Evolutionary conservation across 2,888 invertebrate species (phyloP).

Genomic region (Camponotus fellah): DNA sequence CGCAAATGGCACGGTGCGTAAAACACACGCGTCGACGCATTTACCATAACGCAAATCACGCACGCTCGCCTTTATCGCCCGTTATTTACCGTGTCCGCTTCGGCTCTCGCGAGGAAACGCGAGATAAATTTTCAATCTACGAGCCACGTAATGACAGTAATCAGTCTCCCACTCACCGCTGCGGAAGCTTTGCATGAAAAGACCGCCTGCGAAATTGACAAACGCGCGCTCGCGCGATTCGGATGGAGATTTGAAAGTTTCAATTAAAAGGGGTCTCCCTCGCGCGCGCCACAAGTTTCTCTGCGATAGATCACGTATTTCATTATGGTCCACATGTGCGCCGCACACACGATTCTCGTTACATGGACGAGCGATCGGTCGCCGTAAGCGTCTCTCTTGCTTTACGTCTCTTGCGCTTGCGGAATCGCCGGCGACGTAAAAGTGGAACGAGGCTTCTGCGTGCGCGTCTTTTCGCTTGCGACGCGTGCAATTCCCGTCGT

Average conservation of each 20-base stretch:
- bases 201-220: conserved; percentile 36
- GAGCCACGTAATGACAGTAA: conserved; percentile 44
- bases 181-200: conserved; percentile 34
- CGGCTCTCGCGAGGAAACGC: conserved; percentile 42
- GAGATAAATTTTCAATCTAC: conserved; percentile 58
- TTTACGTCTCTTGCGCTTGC: background rate
- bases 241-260: conserved; percentile 78
- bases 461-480: conserved; percentile 1
- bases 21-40: background rate
- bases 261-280: conserved; percentile 70
- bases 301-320: conserved; percentile 83
- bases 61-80: conserved; percentile 39
- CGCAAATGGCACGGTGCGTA: conserved; percentile 16
- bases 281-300: conserved; percentile 72
- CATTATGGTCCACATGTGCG: conserved; percentile 75
- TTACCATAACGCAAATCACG: conserved; percentile 53
- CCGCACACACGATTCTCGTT: conserved; percentile 55
- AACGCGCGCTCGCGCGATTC: conserved; percentile 59
- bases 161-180: conserved; percentile 53
- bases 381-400: conserved; percentile 2
- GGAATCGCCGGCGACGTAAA: conserved; percentile 34
- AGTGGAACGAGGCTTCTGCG: conserved; percentile 44
- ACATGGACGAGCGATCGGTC: conserved; percentile 25
- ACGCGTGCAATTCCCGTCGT: background rate
- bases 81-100: conserved; percentile 32